Evolutionary conservation across 1,140 invertebrate genomes (phyloP), one percentile per base, ranked within the genome.

Genomic region (Listronotus bonariensis): DNA sequence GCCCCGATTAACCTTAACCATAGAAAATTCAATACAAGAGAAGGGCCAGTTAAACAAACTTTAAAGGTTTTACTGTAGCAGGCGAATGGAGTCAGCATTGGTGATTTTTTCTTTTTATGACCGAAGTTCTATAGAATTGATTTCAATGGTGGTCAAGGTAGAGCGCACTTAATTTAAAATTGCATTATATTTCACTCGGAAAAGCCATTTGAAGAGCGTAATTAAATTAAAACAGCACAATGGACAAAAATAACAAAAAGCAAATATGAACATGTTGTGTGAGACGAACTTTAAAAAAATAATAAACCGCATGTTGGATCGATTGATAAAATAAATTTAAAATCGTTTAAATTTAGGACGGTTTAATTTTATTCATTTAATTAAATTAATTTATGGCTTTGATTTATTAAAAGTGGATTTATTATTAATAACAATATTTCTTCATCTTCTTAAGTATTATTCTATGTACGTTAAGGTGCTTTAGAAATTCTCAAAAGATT

Each of bases 111-210:
- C 48, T 58, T 58, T 58, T 34, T n/a, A 17, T 6, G 11, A n/a
- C 31, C 15, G n/a, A 46, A 43, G 26, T 51, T 34, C 15, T 55
- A 65, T 56, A 57, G 62, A 56, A 65, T 48, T 57, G 62, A 65
- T 65, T 65, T 49, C 62, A 65, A 46, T 48, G 20, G 42, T 42
- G 62, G 62, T 65, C 62, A 65, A 65, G 62, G 62, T 65, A 65
- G 62, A 65, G 53, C 51, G 62, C 62, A 65, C 62, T 65, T 56
- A 65, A 65, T 65, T 65, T 65, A 65, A 65, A 65, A 65, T 65
- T 65, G 62, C 52, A 56, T 65, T 65, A 56, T 55, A 62, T 61
- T 34, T 46, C 17, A 31, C 43, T 14, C 14, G n/a, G 52, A 46
- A 61, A 61, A 61, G 58, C 58, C 58, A 61, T 52, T 61, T 61